Conservation (phyloP, 1,140 invertebrate species). For the Panagrolaimus sp. region DNA sequence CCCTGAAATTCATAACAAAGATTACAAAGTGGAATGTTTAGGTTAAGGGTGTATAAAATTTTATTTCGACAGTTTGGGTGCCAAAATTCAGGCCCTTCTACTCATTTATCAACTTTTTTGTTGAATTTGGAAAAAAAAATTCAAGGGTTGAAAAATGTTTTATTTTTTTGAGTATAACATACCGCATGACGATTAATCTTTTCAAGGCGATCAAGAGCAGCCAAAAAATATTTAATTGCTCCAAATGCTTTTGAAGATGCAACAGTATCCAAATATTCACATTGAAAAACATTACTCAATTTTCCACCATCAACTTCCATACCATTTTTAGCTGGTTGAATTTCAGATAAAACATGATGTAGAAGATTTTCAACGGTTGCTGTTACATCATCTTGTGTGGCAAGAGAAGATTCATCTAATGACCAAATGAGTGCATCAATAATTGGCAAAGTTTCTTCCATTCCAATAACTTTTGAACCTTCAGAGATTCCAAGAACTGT, state of each 20-base stretch:
- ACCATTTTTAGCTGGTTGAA: background rate
- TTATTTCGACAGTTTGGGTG: too few species aligned
- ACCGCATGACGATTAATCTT: background rate
- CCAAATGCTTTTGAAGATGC: background rate
- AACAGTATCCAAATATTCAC: background rate
- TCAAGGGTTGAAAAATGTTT: too few species aligned
- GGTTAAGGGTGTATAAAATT: too few species aligned
- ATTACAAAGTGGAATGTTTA: too few species aligned
- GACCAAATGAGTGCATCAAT: background rate
- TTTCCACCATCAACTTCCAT: background rate
- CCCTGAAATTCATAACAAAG: too few species aligned
- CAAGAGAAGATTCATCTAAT: background rate
- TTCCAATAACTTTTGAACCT: background rate
- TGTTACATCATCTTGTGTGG: background rate
- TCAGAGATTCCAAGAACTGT: constrained; percentile 1
- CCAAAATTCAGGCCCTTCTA: too few species aligned
- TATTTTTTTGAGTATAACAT: too few species aligned
- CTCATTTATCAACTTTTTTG: too few species aligned
- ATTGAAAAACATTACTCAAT: background rate
- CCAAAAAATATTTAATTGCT: background rate
- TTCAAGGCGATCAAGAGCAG: background rate
- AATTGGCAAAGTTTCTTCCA: background rate
- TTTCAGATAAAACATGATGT: background rate
- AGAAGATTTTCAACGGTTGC: background rate
- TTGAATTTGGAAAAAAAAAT: too few species aligned